Base-by-base conservation (phyloP, 2,113 vertebrate genomes). In the Chaetura pelagica region DNA sequence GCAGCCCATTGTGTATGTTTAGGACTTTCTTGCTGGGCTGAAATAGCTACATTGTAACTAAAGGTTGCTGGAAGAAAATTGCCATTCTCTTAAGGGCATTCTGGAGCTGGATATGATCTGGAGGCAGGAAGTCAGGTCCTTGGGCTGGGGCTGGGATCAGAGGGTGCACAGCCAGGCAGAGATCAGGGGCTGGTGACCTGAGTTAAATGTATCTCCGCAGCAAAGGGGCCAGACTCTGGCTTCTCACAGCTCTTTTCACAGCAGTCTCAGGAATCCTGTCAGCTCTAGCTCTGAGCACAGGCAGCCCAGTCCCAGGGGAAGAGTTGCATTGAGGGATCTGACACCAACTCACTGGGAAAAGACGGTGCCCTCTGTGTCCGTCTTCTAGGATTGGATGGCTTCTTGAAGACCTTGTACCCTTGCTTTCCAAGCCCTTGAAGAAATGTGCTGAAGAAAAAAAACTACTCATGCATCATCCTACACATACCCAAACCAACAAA, bases 121-220 rank as follows among this genome's bases (percentile, higher is more conserved):
- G 4, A 34, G 69, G 74, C 32, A 23, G 48, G 24, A 26, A 29
- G 29, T 46, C 34, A 7, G 22, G 48, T 9, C 51, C 4, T 0
- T 5, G 74, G 44, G 32, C 6, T 1, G 2, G 19, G 55, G 32
- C 30, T 10, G 0, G 1, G 27, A 4, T 10, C 17, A 10, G 42
- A 4, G 10, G n/a, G 19, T 10, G 6, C 4, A 1, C 4, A 2
- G 30, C 38, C 19, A 3, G 59, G 32, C 15, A 34, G 17, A 0
- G 2, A 4, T n/a, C 29, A 23, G 7, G 63, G 63, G 4, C 13
- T 2, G 68, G 4, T 13, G 63, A 30, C 23, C 55, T 1, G 5
- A 86, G 27, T 30, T 67, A 12, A 73, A 66, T 5, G 49, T n/a
- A 44, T 16, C 27, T 54, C 38, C 1, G 4, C 26, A 54, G 55